Evolutionary conservation across 1,140 invertebrate genomes (phyloP), one percentile per base, ranked within the genome.

Genomic region (Campoletis sonorensis): DNA sequence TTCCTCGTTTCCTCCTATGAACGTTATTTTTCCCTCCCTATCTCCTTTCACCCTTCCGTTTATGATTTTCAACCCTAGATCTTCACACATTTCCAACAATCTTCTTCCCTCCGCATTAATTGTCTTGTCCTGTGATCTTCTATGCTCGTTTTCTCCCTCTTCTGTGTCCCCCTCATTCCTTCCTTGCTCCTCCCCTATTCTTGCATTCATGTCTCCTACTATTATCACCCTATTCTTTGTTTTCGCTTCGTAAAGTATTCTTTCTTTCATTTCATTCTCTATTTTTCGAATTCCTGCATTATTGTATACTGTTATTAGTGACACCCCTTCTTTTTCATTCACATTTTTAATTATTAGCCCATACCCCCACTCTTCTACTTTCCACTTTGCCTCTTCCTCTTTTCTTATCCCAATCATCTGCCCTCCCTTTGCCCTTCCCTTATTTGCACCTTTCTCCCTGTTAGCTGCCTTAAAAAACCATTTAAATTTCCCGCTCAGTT

Each of bases 401-500:
- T 81, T 82, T 51, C 33, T 84, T 67, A 83, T 75, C 61, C 85
- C 85, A 2, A 83, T 72, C 61, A 84, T 3, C 33, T 83, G 80
- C 18, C 85, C 83, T 10, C 82, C 81, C 18, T 61, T 79, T 45
- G 82, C 80, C 68, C 80, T 85, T 7, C 82, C 84, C 71, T 77
- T 86, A 21, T 23, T 84, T 54, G 18, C 18, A 3, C 49, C 49
- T 51, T 83, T 81, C 8, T 49, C 64, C 51, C 58, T 85, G 27
- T 30, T 75, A 30, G 83, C 82, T 37, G 70, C 51, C 15, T 79
- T 79, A 26, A 30, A 30, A 58, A 18, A 76, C 85, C 83, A 85
- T 30, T 80, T 54, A 51, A 81, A 85, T 3, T 75, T 33, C 37
- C 77, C 64, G 11, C 21, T 27, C 26, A 86, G 33, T 23, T 30